Evolutionary conservation across 92 coral and sea anemone species (phyloP).

Genomic region (Siderastrea siderea): DNA sequence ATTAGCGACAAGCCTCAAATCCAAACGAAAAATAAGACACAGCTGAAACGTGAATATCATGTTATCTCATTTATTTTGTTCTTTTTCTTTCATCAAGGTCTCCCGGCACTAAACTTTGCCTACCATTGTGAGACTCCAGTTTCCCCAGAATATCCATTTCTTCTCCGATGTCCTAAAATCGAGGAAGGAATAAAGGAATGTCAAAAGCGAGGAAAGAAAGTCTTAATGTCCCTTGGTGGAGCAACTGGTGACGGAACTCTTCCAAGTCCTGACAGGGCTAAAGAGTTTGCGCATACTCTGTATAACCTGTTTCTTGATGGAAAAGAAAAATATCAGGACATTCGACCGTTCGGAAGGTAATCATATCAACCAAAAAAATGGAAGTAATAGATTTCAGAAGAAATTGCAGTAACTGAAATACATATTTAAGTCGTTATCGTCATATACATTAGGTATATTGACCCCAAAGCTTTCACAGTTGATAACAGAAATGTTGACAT

Average conservation of each 20-base stretch:
- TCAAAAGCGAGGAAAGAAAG: slow-evolving; percentile 81
- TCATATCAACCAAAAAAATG: background rate
- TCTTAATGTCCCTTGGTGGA: slow-evolving; percentile 88
- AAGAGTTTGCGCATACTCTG: slow-evolving; percentile 79
- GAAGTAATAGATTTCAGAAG: too few relatives aligned
- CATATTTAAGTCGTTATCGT: too few relatives aligned
- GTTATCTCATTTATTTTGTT: background rate
- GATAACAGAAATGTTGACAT: too few relatives aligned
- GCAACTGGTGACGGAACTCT: slow-evolving; percentile 91
- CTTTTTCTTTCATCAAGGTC: slow-evolving; percentile 15
- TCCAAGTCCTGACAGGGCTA: slow-evolving; percentile 64
- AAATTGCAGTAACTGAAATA: too few relatives aligned
- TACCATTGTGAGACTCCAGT: slow-evolving; percentile 81
- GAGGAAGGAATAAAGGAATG: slow-evolving; percentile 86
- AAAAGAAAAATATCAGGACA: slow-evolving; percentile 7
- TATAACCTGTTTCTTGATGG: slow-evolving; percentile 84
- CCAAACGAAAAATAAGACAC: too few relatives aligned
- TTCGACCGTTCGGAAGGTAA: slow-evolving; percentile 87
- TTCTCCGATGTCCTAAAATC: slow-evolving; percentile 83
- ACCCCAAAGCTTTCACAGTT: too few relatives aligned
- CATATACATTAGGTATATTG: too few relatives aligned
- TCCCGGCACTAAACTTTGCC: slow-evolving; percentile 89
- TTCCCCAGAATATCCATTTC: slow-evolving; percentile 78
- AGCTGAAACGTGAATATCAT: background rate
- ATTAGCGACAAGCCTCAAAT: too few relatives aligned